Percentiles rank a stretch among this genome's conserved stretches.
phyloP scores from a whole-genome alignment of 2,113 vertebrate species.

The Pelobates fuscus region DNA sequence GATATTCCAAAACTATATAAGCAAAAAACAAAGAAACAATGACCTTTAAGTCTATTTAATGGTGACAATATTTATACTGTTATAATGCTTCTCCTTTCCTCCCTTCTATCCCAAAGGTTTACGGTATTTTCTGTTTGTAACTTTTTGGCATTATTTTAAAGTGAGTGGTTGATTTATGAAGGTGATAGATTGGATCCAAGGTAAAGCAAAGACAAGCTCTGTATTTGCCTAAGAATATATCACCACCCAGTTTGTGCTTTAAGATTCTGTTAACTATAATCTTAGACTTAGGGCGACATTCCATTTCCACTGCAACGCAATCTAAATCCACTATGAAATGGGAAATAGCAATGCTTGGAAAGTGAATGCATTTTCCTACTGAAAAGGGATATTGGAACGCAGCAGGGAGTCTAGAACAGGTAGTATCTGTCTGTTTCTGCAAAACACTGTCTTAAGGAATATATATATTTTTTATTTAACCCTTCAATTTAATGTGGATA shows the following conservation, averaged over 20 bases:
- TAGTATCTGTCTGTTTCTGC: conserved; percentile 22
- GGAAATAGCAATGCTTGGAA: conserved; percentile 40
- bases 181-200: too few relatives aligned
- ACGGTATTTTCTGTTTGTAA: too few relatives aligned
- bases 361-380: conserved; percentile 31
- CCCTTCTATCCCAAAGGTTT: too few relatives aligned
- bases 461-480: conserved; percentile 24
- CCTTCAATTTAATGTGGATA: background rate
- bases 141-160: too few relatives aligned
- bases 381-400: conserved; percentile 44
- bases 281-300: conserved; percentile 19
- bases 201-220: too few relatives aligned
- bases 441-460: conserved; percentile 19
- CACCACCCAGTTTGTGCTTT: conserved; percentile 33
- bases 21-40: too few relatives aligned
- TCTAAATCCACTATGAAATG: conserved; percentile 46
- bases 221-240: too few relatives aligned
- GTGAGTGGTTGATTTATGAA: too few relatives aligned
- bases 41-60: too few relatives aligned
- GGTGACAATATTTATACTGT: too few relatives aligned
- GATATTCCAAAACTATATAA: too few relatives aligned
- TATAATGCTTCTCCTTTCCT: too few relatives aligned
- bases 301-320: conserved; percentile 22
- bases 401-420: conserved; percentile 31
- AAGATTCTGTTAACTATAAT: conserved; percentile 44